A percentile compares a stretch with the other conserved stretches of the same genome.
phyloP scores from a whole-genome alignment of 2,888 invertebrate species.

The Hemistola chrysoprasaria region DNA sequence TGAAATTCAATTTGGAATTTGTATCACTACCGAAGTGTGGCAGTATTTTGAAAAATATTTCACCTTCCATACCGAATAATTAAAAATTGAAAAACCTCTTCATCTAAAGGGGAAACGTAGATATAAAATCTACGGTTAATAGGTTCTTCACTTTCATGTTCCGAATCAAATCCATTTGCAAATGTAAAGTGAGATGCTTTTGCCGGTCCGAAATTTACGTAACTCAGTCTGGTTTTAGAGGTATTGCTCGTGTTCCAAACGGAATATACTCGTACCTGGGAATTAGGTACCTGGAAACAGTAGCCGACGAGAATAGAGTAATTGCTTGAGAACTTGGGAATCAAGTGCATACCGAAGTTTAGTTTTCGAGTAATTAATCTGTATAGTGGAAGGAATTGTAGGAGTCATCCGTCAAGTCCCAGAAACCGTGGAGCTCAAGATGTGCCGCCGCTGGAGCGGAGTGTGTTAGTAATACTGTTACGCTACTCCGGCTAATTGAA shows the following conservation, averaged over 20 bases:
- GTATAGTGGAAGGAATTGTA: slow-evolving; percentile 41
- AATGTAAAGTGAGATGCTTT: slow-evolving; percentile 14
- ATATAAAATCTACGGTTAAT: too few relatives aligned
- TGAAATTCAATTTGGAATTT: too few relatives aligned
- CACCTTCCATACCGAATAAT: too few relatives aligned
- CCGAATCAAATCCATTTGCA: slow-evolving; percentile 17
- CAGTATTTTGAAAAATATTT: too few relatives aligned
- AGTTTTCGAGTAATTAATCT: slow-evolving; percentile 48
- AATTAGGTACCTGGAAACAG: slow-evolving; percentile 15
- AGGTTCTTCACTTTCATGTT: slow-evolving; percentile 12
- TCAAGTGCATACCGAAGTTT: slow-evolving; percentile 48
- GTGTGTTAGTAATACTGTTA: slow-evolving; percentile 48
- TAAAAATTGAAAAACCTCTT: too few relatives aligned
- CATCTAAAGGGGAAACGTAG: too few relatives aligned
- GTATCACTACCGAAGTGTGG: too few relatives aligned
- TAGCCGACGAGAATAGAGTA: slow-evolving; percentile 39
- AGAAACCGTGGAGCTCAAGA: slow-evolving; percentile 37
- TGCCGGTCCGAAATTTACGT: slow-evolving; percentile 10
- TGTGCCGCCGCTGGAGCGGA: slow-evolving; percentile 35
- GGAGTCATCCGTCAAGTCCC: slow-evolving; percentile 43
- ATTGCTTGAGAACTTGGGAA: slow-evolving; percentile 46
- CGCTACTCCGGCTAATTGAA: slow-evolving; percentile 51
- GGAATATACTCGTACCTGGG: slow-evolving; percentile 10
- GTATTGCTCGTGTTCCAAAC: slow-evolving; percentile 9
- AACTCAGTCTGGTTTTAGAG: slow-evolving; percentile 12